Evolutionary conservation across 2,113 vertebrate species (phyloP).

Genomic region (Falcunculus frontatus): DNA sequence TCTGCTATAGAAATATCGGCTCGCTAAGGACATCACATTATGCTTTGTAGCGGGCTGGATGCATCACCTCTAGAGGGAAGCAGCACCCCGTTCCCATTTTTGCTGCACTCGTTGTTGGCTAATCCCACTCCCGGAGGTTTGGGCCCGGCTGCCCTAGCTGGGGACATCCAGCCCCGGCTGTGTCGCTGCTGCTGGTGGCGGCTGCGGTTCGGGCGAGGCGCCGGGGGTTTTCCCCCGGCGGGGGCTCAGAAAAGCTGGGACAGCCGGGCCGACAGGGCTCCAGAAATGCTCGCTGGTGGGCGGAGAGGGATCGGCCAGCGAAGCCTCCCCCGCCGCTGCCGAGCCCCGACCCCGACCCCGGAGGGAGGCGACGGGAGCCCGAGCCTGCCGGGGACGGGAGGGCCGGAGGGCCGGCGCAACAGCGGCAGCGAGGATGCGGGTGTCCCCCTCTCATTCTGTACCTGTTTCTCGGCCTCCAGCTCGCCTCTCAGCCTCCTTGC

Average conservation of each 20-base stretch:
- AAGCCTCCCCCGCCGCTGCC: not conserved
- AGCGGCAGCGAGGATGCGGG: not conserved
- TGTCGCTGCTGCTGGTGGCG: not conserved
- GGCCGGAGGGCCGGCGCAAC: not conserved
- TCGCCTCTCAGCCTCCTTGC: not conserved
- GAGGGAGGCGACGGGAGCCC: not conserved
- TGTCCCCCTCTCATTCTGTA: fast-evolving
- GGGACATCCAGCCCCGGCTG: not conserved
- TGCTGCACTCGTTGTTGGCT: too few relatives aligned
- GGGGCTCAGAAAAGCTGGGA: not conserved
- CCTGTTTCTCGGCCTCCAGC: fast-evolving
- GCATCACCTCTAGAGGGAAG: not conserved
- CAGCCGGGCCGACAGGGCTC: conserved; percentile 48
- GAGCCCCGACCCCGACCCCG: too few relatives aligned
- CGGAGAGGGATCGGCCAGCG: not conserved
- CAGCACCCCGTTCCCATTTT: not conserved
- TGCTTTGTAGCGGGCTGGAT: not conserved
- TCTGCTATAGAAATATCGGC: not conserved
- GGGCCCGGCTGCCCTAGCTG: not conserved
- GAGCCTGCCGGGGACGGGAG: not conserved
- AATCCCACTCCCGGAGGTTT: fast-evolving
- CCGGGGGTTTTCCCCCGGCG: too few relatives aligned
- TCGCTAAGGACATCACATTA: not conserved
- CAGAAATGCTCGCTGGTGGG: not conserved
- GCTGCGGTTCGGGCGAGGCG: not conserved